These are phyloP conservation scores for Halisarca cf. caerulea DNA, from an alignment of 37 sponge, comb jelly and placozoan species.

Conservation along the genomic window DNA sequence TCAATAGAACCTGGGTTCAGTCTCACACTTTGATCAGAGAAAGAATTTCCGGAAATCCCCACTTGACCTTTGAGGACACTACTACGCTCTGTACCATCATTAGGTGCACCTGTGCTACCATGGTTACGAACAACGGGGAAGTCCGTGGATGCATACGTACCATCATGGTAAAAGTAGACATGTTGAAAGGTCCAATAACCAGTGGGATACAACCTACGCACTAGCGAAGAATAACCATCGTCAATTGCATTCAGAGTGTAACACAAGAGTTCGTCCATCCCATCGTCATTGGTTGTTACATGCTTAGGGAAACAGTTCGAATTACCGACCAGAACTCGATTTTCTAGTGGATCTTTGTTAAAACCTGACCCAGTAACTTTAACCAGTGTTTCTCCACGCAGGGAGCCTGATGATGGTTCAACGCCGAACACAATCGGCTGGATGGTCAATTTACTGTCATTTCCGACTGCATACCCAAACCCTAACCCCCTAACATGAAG, in stretches of 20 bases:
- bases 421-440: not conserved
- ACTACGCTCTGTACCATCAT: not conserved
- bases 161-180: constrained; percentile 16
- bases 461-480: constrained; percentile 59
- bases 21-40: constrained; percentile 46
- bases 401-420: constrained; percentile 33
- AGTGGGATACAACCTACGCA: constrained; percentile 6
- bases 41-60: constrained; percentile 62
- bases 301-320: constrained; percentile 66
- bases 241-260: constrained; percentile 46
- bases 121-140: not conserved
- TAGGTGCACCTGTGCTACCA: not conserved
- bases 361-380: constrained; percentile 56
- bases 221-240: constrained; percentile 81
- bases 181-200: constrained; percentile 77
- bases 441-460: constrained; percentile 18
- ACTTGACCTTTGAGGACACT: not conserved
- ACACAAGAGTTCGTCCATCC: constrained; percentile 42
- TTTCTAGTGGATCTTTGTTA: not conserved
- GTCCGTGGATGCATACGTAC: constrained; percentile 16
- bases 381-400: constrained; percentile 61
- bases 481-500: constrained; percentile 75
- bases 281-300: not conserved
- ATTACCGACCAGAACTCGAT: constrained; percentile 71
- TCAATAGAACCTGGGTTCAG: constrained; percentile 41